Conservation (phyloP, 2,888 invertebrate genomes). For the Tipula helvola region DNA sequence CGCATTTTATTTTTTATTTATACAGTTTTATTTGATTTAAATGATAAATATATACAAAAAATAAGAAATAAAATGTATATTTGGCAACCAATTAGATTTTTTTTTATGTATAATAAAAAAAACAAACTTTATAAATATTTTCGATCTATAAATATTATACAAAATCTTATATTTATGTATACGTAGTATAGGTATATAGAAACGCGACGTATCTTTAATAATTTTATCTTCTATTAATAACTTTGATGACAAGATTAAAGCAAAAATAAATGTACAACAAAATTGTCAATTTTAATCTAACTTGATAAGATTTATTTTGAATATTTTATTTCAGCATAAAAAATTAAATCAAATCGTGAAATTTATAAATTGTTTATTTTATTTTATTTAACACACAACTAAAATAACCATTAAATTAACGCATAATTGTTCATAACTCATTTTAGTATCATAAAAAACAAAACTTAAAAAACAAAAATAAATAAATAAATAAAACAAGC, state of each 20-base stretch:
- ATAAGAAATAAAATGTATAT: not conserved
- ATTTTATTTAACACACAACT: slow-evolving; percentile 6
- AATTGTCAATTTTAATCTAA: not conserved
- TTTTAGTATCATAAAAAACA: slow-evolving; percentile 18
- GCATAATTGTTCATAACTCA: slow-evolving; percentile 18
- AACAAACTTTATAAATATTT: not conserved
- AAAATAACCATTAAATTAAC: slow-evolving; percentile 7
- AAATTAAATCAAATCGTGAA: not conserved
- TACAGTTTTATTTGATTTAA: not conserved
- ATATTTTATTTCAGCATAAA: not conserved
- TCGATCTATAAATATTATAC: not conserved
- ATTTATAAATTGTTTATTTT: not conserved
- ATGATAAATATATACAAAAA: not conserved
- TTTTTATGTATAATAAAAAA: not conserved
- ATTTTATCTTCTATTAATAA: not conserved
- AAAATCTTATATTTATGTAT: too few relatives aligned
- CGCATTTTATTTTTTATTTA: not conserved
- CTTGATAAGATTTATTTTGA: not conserved
- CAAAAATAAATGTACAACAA: not conserved
- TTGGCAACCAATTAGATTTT: not conserved
- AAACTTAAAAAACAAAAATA: not conserved
- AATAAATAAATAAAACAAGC: not conserved
- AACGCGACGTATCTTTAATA: not conserved
- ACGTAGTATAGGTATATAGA: not conserved
- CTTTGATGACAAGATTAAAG: not conserved